phyloP scores from a whole-genome alignment of 2,888 invertebrate genomes.

The Conomelus anceps region DNA sequence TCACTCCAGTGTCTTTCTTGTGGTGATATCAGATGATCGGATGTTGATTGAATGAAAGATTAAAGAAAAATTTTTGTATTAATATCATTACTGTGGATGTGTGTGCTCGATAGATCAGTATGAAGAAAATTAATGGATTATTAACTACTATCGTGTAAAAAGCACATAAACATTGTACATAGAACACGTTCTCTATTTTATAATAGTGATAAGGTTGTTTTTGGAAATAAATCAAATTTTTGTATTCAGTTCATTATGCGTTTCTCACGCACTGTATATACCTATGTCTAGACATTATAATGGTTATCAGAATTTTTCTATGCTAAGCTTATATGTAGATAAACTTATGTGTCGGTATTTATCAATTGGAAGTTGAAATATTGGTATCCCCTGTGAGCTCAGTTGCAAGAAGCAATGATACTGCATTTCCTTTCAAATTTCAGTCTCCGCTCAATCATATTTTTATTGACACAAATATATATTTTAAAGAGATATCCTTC shows the following conservation, averaged over 20 bases:
- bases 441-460: too few species aligned
- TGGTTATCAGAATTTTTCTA: neutral
- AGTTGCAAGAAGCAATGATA: neutral
- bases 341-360: too few species aligned
- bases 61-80: neutral
- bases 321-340: neutral
- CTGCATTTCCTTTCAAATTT: neutral
- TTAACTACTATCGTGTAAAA: neutral
- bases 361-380: neutral
- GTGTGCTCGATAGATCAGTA: neutral
- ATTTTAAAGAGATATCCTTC: too few species aligned
- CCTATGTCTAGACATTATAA: neutral
- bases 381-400: neutral
- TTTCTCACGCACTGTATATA: too few species aligned
- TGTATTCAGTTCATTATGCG: neutral
- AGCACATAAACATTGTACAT: neutral
- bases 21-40: slow-evolving; percentile 29
- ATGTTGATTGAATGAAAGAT: slow-evolving; percentile 1
- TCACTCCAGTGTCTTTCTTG: slow-evolving; percentile 36
- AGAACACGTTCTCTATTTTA: neutral
- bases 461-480: too few species aligned
- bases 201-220: neutral
- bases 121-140: neutral
- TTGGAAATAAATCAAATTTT: neutral
- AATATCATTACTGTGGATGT: neutral